Evolutionary conservation across 2,113 vertebrate species (phyloP), one percentile per base, ranked within the genome.

Genomic region (Marcusenius ussheri): DNA sequence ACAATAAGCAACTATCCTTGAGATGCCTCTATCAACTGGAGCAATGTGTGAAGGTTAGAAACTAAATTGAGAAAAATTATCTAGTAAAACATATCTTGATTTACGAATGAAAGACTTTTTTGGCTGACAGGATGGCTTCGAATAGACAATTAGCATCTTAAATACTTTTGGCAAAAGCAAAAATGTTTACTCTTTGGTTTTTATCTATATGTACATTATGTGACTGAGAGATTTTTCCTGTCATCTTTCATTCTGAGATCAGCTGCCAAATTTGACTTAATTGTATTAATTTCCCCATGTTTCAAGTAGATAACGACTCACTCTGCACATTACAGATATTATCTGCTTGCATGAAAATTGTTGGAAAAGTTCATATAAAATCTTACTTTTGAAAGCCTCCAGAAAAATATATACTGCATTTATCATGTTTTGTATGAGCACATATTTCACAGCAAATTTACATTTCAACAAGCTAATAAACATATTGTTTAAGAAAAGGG

Each of bases 1-100:
- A 91, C 91, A 91, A 90, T 89, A 88, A 90, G 89, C 74, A 85
- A 85, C 91, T 92, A 90, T 90, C 88, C 90, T 93, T 93, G 83
- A 93, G 87, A 90, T 90, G 91, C 89, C 84, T 88, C 80, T 88
- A 89, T 91, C 90, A 62, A 24, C 80, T 84, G 88, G 62, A 83
- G 88, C 53, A 58, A 85, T 90, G 90, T 87, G 47, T 91, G 88
- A 91, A 91, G 91, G 92, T 91, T 90, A 77, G 46, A 31, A 90
- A 77, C 87, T 89, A 70, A 90, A 90, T 88, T 84, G 88, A 84
- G 83, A 27, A 92, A 84, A 87, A 80, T n/a, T 62, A 77, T 90
- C 62, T 45, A 27, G 87, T 80, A 80, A 90, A 74, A 86, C 27
- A 70, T 50, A 74, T 86, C 45, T 62, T 84, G 56, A 91, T 92